Conservation (phyloP, 2,888 invertebrate species). For the Corbicula japonica region DNA sequence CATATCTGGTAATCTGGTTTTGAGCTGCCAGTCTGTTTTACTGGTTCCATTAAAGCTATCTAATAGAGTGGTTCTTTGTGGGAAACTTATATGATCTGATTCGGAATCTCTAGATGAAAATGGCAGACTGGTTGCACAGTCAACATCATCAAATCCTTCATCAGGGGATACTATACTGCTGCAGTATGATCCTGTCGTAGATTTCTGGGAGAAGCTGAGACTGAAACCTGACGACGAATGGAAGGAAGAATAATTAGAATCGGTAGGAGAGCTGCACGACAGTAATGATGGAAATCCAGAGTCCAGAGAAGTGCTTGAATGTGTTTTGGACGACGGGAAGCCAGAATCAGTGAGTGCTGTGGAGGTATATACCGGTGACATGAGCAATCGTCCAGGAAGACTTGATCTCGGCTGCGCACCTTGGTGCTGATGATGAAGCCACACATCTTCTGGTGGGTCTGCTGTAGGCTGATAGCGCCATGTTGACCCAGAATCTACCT, state of each 20-base stretch:
- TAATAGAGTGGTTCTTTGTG: too few relatives aligned
- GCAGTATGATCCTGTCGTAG: slow-evolving; percentile 11
- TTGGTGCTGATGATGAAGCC: slow-evolving; percentile 3
- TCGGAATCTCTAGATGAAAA: too few relatives aligned
- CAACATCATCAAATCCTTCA: slow-evolving; percentile 33
- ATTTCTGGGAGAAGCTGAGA: slow-evolving; percentile 23
- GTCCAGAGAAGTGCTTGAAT: background rate
- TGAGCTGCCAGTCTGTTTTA: too few relatives aligned
- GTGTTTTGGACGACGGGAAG: background rate
- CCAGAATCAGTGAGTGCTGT: background rate
- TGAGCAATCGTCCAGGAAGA: background rate
- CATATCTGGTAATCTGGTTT: too few relatives aligned
- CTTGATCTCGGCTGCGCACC: slow-evolving; percentile 12
- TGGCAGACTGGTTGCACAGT: slow-evolving; percentile 15
- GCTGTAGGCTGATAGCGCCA: slow-evolving; percentile 21
- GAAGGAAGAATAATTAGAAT: slow-evolving; percentile 19
- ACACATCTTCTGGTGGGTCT: slow-evolving; percentile 8
- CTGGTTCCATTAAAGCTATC: too few relatives aligned
- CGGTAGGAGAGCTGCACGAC: background rate
- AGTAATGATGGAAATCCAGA: slow-evolving; percentile 17
- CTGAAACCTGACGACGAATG: slow-evolving; percentile 23
- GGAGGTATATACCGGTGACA: background rate
- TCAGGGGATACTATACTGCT: slow-evolving; percentile 23
- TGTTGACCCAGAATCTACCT: slow-evolving; percentile 45
- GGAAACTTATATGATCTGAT: too few relatives aligned